Evolutionary conservation across 2,113 vertebrate genomes (phyloP).

Genomic region (Corapipo altera): DNA sequence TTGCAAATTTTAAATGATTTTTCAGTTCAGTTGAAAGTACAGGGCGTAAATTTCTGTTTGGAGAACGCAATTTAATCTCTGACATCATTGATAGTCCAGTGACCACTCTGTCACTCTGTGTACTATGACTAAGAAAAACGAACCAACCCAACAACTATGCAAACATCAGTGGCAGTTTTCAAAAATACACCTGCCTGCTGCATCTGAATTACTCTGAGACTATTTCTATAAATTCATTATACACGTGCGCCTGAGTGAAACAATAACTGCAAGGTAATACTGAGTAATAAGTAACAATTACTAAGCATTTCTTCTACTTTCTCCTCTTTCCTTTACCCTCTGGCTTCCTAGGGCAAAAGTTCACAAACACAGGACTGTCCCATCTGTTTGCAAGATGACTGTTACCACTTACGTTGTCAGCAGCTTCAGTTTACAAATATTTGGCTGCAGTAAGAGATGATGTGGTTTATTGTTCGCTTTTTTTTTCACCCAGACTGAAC

Average conservation of each 20-base stretch:
- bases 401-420: background rate
- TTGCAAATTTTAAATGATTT: background rate
- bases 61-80: background rate
- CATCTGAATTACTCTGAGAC: background rate
- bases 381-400: conserved; percentile 63
- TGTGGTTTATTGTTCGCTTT: background rate
- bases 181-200: background rate
- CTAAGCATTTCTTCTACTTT: background rate
- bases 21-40: background rate
- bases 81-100: background rate
- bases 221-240: background rate
- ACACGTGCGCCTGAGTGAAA: background rate
- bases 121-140: background rate
- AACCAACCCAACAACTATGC: background rate
- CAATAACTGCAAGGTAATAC: background rate
- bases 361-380: conserved; percentile 17
- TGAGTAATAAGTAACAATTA: background rate
- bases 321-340: background rate
- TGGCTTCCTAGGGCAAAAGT: conserved; percentile 27
- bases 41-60: background rate
- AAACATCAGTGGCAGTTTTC: background rate
- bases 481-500: background rate
- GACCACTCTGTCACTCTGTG: background rate
- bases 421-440: conserved; percentile 31
- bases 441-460: background rate